Conservation (phyloP, 1,140 invertebrate species). For the Leptopilina boulardi region DNA sequence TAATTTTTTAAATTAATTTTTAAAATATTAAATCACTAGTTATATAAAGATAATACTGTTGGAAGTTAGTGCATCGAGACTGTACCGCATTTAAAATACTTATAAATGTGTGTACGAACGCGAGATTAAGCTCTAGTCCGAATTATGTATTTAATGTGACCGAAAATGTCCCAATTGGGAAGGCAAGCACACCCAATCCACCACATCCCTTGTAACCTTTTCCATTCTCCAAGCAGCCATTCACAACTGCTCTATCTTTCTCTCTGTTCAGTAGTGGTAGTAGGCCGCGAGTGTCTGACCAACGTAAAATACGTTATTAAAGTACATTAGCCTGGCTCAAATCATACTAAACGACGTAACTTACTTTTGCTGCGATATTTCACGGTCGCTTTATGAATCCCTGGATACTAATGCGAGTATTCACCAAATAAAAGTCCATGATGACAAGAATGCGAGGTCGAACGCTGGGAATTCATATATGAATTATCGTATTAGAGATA, state of each 20-base stretch:
- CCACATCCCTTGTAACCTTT: conserved; percentile 47
- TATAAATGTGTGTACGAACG: conserved; percentile 42
- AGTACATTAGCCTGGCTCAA: conserved; percentile 65
- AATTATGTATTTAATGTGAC: conserved; percentile 61
- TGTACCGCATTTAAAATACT: conserved; percentile 50
- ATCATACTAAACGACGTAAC: conserved; percentile 68
- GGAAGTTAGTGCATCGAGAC: conserved; percentile 8
- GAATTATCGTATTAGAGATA: conserved; percentile 55
- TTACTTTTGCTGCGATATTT: conserved; percentile 67
- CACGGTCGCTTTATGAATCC: conserved; percentile 66
- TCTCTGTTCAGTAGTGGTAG: conserved; percentile 43
- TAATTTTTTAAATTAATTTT: no score
- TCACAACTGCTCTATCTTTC: conserved; percentile 43
- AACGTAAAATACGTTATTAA: conserved; percentile 64
- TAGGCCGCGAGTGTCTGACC: conserved; percentile 53
- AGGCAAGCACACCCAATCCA: conserved; percentile 36
- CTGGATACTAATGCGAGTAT: conserved; percentile 53
- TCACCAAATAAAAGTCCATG: conserved; percentile 56
- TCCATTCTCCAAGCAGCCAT: conserved; percentile 38
- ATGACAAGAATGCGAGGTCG: conserved; percentile 57
- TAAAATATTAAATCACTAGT: no score
- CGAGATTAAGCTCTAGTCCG: conserved; percentile 53
- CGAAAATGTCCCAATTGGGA: conserved; percentile 63
- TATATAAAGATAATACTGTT: no score
- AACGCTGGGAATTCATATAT: conserved; percentile 54